These are phyloP conservation scores for Catostylus mosaicus DNA, from an alignment of 30 jellyfish, hydroid and myxozoan genomes.

Conservation along the genomic window DNA sequence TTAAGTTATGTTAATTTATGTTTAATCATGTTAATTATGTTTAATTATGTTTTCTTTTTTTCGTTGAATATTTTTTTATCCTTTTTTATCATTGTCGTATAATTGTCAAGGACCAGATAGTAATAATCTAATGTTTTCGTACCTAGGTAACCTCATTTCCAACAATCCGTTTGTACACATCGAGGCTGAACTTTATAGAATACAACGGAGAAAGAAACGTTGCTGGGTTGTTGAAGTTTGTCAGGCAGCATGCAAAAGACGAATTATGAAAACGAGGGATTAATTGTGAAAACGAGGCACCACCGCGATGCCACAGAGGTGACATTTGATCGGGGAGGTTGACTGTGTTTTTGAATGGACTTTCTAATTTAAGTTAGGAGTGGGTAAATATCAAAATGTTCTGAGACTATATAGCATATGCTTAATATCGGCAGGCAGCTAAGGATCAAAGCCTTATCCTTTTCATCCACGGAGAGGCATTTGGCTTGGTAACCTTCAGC, in stretches of 20 bases:
- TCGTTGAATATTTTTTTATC: neutral
- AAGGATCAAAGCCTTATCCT: too few relatives aligned
- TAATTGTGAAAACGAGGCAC: too few relatives aligned
- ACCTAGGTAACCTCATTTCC: constrained; percentile 8
- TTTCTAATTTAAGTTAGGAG: too few relatives aligned
- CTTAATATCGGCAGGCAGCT: too few relatives aligned
- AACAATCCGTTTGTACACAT: neutral
- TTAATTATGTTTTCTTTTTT: neutral
- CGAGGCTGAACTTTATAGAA: neutral
- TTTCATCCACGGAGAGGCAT: too few relatives aligned
- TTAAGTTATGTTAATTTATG: neutral
- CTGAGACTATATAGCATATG: too few relatives aligned
- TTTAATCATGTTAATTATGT: neutral
- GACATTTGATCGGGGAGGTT: too few relatives aligned
- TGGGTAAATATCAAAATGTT: too few relatives aligned
- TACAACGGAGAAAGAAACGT: constrained; percentile 1
- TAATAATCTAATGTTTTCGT: neutral
- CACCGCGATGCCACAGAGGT: too few relatives aligned
- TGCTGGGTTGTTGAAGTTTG: neutral
- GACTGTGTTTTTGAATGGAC: too few relatives aligned
- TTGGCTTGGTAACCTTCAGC: too few relatives aligned
- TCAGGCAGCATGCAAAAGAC: neutral
- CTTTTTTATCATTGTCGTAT: neutral
- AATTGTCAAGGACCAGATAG: neutral
- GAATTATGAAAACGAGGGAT: constrained; percentile 10